These are phyloP conservation scores for Siniperca obscura DNA, from an alignment of 2,797 vertebrate species.

Conservation along the genomic window DNA sequence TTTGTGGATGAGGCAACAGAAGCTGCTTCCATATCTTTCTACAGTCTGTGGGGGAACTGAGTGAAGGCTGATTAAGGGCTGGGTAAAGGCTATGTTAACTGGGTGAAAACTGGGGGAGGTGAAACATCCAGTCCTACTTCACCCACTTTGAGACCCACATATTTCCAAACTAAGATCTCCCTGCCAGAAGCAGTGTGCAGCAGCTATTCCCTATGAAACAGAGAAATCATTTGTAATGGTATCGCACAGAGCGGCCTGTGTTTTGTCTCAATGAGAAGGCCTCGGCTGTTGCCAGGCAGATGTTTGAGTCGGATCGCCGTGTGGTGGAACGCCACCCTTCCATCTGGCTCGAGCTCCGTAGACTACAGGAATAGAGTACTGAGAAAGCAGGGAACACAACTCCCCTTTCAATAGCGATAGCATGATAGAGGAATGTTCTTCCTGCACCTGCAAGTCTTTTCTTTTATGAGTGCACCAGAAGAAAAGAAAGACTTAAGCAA, in stretches of 20 bases:
- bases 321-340: conserved; percentile 76
- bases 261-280: conserved; percentile 71
- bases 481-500: conserved; percentile 66
- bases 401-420: conserved; percentile 64
- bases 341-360: conserved; percentile 69
- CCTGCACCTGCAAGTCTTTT: conserved; percentile 80
- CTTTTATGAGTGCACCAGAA: conserved; percentile 60
- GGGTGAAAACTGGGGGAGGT: conserved; percentile 8
- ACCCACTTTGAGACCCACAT: not conserved
- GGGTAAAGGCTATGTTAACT: not conserved
- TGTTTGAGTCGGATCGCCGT: conserved; percentile 81
- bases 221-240: conserved; percentile 69
- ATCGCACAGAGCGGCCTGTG: conserved; percentile 67
- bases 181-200: conserved; percentile 37
- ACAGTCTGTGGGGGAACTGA: not conserved
- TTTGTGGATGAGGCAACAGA: not conserved
- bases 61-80: conserved; percentile 2
- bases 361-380: conserved; percentile 79
- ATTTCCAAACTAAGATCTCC: conserved; percentile 18
- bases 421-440: conserved; percentile 70
- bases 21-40: not conserved
- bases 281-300: conserved; percentile 69
- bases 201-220: conserved; percentile 63
- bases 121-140: conserved; percentile 7
- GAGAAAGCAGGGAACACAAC: conserved; percentile 77